These are phyloP conservation scores for Acrocephalus kingi DNA, from an alignment of 2,113 vertebrate genomes.

Conservation along the genomic window DNA sequence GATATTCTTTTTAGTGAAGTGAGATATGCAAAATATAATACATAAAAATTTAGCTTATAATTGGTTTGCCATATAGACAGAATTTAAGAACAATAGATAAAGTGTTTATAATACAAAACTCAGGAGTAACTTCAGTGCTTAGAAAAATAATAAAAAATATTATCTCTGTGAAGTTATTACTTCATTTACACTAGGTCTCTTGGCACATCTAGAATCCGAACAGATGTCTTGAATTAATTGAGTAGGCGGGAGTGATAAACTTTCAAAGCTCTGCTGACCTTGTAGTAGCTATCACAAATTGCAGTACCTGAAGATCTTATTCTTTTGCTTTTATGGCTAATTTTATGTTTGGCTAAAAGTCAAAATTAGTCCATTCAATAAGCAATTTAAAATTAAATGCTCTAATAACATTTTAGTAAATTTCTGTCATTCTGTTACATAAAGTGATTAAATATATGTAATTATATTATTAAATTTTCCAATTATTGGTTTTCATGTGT, in stretches of 20 bases:
- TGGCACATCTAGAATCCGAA: not conserved
- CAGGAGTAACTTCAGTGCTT: not conserved
- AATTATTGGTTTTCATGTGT: not conserved
- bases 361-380: not conserved
- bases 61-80: not conserved
- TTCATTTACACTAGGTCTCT: conserved; percentile 28
- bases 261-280: not conserved
- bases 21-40: not conserved
- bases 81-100: not conserved
- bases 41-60: not conserved
- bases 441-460: not conserved
- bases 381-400: conserved; percentile 24
- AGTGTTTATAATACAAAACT: not conserved
- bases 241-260: not conserved
- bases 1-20: not conserved
- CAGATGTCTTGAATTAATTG: not conserved
- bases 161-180: not conserved
- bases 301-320: conserved; percentile 5
- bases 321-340: conserved; percentile 2
- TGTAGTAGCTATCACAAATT: not conserved
- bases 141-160: not conserved
- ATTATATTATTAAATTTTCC: not conserved
- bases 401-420: not conserved
- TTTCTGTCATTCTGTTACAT: not conserved
- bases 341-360: conserved; percentile 30